phyloP scores from a whole-genome alignment of 2,888 invertebrate genomes.

The Caenorhabditis sp. region DNA sequence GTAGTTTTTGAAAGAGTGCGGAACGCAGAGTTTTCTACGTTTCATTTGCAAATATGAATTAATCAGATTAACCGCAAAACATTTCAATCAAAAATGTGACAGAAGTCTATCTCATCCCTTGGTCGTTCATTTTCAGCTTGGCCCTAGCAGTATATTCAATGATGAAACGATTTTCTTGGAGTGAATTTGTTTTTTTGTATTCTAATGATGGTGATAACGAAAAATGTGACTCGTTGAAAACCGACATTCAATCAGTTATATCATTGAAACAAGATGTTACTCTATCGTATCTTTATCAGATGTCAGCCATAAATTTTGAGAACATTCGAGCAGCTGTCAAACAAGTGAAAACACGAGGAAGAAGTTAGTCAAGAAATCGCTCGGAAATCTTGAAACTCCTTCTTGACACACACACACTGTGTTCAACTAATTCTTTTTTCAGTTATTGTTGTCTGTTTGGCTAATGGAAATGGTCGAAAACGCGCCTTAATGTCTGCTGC shows the following conservation, averaged over 20 bases:
- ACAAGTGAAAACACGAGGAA: constrained; percentile 16
- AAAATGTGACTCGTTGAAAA: constrained; percentile 15
- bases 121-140: constrained; percentile 34
- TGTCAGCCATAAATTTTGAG: constrained; percentile 1
- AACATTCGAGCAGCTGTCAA: constrained; percentile 17
- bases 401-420: too few species aligned
- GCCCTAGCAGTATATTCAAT: constrained; percentile 35
- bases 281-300: constrained; percentile 20
- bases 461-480: constrained; percentile 28
- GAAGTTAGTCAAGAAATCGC: too few species aligned
- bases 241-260: constrained; percentile 4
- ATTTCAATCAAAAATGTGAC: too few species aligned
- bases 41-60: too few species aligned
- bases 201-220: constrained; percentile 30
- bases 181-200: constrained; percentile 58
- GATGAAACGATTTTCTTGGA: constrained; percentile 51
- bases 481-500: constrained; percentile 42
- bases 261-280: not conserved
- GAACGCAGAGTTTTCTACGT: too few species aligned
- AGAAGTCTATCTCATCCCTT: too few species aligned
- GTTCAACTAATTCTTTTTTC: constrained; percentile 9
- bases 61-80: too few species aligned
- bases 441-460: constrained; percentile 36
- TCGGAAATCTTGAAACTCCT: too few species aligned
- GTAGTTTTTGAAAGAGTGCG: too few species aligned